Evolutionary conservation across 2,797 vertebrate species (phyloP), one percentile per base, ranked within the genome.

Genomic region (Leptodactylus fallax): DNA sequence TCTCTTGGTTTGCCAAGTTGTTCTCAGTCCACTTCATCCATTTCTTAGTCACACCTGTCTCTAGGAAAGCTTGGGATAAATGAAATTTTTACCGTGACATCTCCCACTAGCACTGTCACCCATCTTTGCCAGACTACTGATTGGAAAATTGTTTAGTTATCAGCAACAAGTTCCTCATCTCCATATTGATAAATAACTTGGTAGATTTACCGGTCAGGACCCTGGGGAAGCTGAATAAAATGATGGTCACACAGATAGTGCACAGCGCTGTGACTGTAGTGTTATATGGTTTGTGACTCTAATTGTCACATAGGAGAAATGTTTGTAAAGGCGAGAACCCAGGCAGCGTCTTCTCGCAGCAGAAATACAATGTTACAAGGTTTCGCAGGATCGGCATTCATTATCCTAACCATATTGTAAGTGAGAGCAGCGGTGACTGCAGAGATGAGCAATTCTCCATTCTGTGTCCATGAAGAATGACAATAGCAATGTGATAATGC

Each of bases 381-480:
- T 17, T 21, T 53, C 11, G 19, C 45, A 17, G 23, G 19, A 65
- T 23, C 79, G 23, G 79, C 47, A 63, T 81, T 47, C 58, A 81
- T 81, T 81, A 65, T 65, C 47, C 79, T 81, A 16, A 25, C 23
- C 53, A 0, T 17, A 8, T 14, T 63, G 56, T 61, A 13, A 21
- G 23, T 17, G 21, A 47, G 21, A 1, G 71, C 71, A 11, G 17
- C 47, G 45, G 3, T 27, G 4, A 27, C 69, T 3, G 8, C 71
- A 74, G 47, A 72, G 19, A 67, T 67, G 80, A 82, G 80, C 47
- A 69, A 82, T 67, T 65, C 23, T 53, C 13, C 47, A 49, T 67
- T 82, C 80, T 67, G 23, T 11, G 56, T 63, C 79, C 79, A 81
- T 61, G n/a, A 67, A 69, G 80, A 82, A 82, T 55, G 80, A 82